phyloP scores from a whole-genome alignment of 2,888 invertebrate species.

The Cremastinae sp. region DNA sequence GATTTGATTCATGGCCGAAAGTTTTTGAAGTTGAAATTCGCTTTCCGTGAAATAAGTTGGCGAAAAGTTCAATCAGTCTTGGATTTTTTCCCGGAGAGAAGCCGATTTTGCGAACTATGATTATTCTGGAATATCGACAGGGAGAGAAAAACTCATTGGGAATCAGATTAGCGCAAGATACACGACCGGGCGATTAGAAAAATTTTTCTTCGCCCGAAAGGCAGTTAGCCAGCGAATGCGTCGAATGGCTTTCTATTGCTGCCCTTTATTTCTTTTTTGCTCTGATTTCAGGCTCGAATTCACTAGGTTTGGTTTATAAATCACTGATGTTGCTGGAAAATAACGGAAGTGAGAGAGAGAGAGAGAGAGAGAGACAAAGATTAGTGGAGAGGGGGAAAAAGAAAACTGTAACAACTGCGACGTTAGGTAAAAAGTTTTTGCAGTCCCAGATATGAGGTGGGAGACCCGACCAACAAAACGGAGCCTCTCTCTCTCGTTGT shows the following conservation, averaged over 20 bases:
- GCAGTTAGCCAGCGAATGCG: slow-evolving; percentile 10
- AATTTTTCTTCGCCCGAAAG: slow-evolving; percentile 19
- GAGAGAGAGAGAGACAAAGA: slow-evolving; percentile 24
- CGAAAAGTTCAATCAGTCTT: no score
- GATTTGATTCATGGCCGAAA: no score
- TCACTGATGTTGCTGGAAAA: slow-evolving; percentile 48
- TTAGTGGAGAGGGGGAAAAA: slow-evolving; percentile 17
- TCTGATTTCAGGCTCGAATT: slow-evolving; percentile 23
- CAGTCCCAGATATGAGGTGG: slow-evolving; percentile 41
- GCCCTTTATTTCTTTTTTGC: slow-evolving; percentile 22
- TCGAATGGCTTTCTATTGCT: background rate
- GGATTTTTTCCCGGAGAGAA: background rate
- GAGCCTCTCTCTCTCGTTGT: slow-evolving; percentile 20
- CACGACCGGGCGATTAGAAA: slow-evolving; percentile 24
- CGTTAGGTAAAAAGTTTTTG: slow-evolving; percentile 55
- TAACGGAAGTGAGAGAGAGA: slow-evolving; percentile 18
- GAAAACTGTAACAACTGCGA: slow-evolving; percentile 39
- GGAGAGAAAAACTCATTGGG: background rate
- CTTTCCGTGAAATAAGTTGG: no score
- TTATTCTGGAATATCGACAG: background rate
- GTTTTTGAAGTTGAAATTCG: no score
- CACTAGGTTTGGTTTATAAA: slow-evolving; percentile 51
- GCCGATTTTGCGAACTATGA: background rate
- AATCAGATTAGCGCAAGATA: slow-evolving; percentile 29
- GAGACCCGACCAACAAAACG: background rate